Base-by-base conservation (phyloP, 2,113 vertebrate species). In the Phycodurus eques region DNA sequence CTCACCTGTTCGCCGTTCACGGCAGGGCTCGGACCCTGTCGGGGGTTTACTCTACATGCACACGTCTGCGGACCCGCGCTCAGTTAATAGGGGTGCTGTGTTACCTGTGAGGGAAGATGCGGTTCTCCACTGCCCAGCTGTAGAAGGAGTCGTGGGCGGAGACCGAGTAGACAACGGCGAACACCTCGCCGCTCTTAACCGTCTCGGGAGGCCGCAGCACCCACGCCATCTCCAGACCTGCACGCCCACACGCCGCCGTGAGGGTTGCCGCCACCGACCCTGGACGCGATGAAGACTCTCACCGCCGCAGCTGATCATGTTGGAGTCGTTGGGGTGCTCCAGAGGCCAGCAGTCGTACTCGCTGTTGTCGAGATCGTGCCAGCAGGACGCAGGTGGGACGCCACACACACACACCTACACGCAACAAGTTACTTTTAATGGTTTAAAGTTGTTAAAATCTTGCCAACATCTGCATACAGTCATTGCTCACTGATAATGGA, bases 181-280 rank as follows among this genome's bases (percentile, higher is more conserved):
- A 97, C 35, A 90, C 87, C 74, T 94, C 85, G 0, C 93, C 93
- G 33, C 84, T 93, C 69, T 93, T 84, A 35, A 92, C 78, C 11
- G 81, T 88, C 75, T 94, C 93, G 12, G 94, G 94, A 77, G 94
- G 94, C 12, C 92, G 92, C 13, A 92, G 80, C 0, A 96, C 83
- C 94, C 95, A 97, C 3, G 92, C 70, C 95, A 96, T 97, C 87
- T 96, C 94, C 68, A 97, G 88, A 59, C 95, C 95, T 96, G 73
- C 11, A 1, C 1, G 1, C 22, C 0, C 61, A 42, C 27, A 68
- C 10, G 5, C 6, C 51, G 10, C 4, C 2, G 9, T 8, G 3
- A 22, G 8, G 0, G 19, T 35, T 8, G 12, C 33, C 49, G n/a
- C 44, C 51, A 8, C 8, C 6, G 7, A 4, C 1, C 44, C 15